Evolutionary conservation across 2,113 vertebrate species (phyloP), one percentile per base, ranked within the genome.

Genomic region (Alligator sinensis): DNA sequence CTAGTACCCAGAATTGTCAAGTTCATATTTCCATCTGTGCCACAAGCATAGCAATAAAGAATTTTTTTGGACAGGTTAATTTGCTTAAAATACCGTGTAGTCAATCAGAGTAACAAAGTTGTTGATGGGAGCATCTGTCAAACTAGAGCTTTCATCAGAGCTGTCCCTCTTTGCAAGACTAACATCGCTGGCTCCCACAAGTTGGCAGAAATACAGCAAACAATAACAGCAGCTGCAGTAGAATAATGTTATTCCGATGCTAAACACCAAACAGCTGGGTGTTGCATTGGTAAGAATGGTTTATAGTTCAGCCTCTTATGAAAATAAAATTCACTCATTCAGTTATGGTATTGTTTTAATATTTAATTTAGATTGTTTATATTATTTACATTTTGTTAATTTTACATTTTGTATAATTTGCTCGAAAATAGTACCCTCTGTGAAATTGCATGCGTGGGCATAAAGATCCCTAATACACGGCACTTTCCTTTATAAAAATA

Each of bases 11-110:
- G 94, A 84, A 97, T 88, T 97, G 96, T 97, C 96, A 93, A 97
- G 93, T 96, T 97, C 95, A 75, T 94, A 95, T 96, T 97, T 97
- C 97, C 97, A 97, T 97, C 97, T 98, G 97, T 97, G 97, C 95
- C 95, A 85, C 76, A 66, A 97, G 93, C 81, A 3, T 57, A 77
- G 96, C 93, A 89, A 97, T 97, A 97, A 97, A 97, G 95, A 93
- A 95, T 89, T 89, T 96, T 91, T 96, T 92, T 96, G 96, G 97
- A 96, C 97, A 97, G 97, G 97, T 98, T 97, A 97, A 97, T 98
- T 98, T 98, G 97, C 97, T 96, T 97, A 97, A 97, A 98, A 97
- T 90, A 96, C 95, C 88, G 19, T 94, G 96, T 95, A 95, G 97
- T 97, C 97, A 95, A 94, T 97, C 96, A 97, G 97, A 97, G 94